Evolutionary conservation across 2,797 vertebrate species (phyloP).

Genomic region (Percopsis omiscomaycus): DNA sequence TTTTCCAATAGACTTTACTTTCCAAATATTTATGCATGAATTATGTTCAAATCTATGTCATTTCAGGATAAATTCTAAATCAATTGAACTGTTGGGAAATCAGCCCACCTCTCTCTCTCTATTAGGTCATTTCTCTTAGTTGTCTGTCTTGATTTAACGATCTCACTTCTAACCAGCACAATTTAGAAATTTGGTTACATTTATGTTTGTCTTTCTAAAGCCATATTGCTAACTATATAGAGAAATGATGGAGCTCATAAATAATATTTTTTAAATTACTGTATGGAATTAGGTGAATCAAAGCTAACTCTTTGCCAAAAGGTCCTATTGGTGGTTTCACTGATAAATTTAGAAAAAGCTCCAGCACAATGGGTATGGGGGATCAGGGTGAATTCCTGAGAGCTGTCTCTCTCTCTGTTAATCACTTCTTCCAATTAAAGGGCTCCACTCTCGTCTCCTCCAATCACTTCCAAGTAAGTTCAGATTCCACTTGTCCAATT

Average conservation of each 20-base stretch:
- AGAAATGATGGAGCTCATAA: slow-evolving; percentile 54
- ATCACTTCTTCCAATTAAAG: slow-evolving; percentile 52
- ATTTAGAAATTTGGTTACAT: background rate
- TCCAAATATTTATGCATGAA: slow-evolving; percentile 40
- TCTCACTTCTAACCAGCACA: background rate
- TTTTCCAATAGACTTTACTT: slow-evolving; percentile 16
- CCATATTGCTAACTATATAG: slow-evolving; percentile 45
- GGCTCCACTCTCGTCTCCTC: slow-evolving; percentile 69
- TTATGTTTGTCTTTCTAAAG: slow-evolving; percentile 53
- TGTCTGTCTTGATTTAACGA: slow-evolving; percentile 29
- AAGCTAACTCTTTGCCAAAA: slow-evolving; percentile 6
- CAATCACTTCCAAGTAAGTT: slow-evolving; percentile 68
- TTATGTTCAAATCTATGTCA: slow-evolving; percentile 29
- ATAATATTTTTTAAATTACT: slow-evolving; percentile 26
- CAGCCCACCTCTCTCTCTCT: slow-evolving; percentile 60
- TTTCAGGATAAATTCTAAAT: slow-evolving; percentile 28
- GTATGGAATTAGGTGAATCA: slow-evolving; percentile 11
- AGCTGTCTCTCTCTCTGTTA: slow-evolving; percentile 60
- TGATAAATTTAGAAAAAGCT: background rate
- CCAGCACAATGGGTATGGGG: slow-evolving; percentile 42
- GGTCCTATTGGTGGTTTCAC: background rate
- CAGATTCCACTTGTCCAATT: slow-evolving; percentile 52
- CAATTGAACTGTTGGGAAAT: slow-evolving; percentile 33
- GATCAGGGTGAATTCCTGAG: slow-evolving; percentile 65
- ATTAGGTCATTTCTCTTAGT: slow-evolving; percentile 27